Evolutionary conservation across 2,888 invertebrate genomes (phyloP).

Genomic region (Apamea sordens): DNA sequence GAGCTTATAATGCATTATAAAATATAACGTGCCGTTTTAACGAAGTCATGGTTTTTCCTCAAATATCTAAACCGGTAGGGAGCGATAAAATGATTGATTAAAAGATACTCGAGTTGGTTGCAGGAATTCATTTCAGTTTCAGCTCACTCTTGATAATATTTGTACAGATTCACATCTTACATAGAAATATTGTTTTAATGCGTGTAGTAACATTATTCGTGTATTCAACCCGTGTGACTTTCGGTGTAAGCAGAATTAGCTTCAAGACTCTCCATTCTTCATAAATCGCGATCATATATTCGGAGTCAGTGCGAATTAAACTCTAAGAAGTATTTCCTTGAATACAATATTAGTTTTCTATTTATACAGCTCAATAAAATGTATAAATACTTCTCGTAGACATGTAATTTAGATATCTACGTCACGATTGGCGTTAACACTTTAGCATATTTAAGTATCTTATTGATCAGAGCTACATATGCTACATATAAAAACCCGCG

Average conservation of each 20-base stretch:
- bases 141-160: background rate
- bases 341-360: conserved; percentile 52
- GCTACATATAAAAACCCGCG: background rate
- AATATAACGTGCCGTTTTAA: background rate
- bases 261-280: background rate
- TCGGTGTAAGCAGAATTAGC: conserved; percentile 5
- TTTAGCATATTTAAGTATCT: conserved; percentile 24
- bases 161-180: background rate
- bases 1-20: conserved; percentile 15
- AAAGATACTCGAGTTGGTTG: conserved; percentile 11
- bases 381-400: conserved; percentile 49
- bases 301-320: background rate
- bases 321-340: conserved; percentile 24
- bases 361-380: conserved; percentile 54
- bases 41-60: conserved; percentile 12
- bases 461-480: background rate
- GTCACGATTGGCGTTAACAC: conserved; percentile 51
- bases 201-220: background rate
- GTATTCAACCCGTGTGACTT: background rate
- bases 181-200: background rate
- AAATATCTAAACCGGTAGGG: background rate
- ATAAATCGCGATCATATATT: background rate
- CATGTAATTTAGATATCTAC: conserved; percentile 54
- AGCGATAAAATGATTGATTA: conserved; percentile 35
- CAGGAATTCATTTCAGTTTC: conserved; percentile 9